phyloP scores from a whole-genome alignment of 2,113 vertebrate genomes.

The Steatornis caripensis region DNA sequence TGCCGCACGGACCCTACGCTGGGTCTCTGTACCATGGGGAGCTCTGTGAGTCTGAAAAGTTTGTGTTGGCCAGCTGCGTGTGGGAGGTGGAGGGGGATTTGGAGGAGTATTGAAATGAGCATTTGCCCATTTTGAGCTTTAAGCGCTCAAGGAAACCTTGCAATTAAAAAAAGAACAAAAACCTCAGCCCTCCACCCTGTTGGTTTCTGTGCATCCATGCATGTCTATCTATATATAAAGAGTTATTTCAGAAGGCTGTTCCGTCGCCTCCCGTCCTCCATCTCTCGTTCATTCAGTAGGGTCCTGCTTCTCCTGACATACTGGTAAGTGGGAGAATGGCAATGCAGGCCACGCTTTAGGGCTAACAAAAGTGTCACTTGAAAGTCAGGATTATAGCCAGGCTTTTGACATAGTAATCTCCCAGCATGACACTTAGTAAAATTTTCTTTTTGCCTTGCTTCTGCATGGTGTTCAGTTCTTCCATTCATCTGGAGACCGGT shows the following conservation, averaged over 20 bases:
- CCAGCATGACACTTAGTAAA: neutral
- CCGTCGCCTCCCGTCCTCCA: neutral
- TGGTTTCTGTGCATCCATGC: neutral
- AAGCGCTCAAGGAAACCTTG: neutral
- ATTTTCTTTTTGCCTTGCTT: neutral
- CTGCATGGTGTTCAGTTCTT: neutral
- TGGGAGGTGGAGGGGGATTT: neutral
- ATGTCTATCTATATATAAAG: neutral
- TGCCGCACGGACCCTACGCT: neutral
- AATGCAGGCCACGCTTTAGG: neutral
- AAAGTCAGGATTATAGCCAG: neutral
- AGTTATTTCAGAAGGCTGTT: neutral
- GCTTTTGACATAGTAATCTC: neutral
- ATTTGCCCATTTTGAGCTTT: neutral
- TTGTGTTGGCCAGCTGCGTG: neutral
- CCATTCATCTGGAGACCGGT: neutral
- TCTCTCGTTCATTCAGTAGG: neutral
- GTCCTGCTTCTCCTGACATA: neutral
- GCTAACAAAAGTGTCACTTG: neutral
- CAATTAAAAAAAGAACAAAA: neutral
- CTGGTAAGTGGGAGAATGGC: neutral
- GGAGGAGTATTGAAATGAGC: neutral
- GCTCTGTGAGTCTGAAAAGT: neutral
- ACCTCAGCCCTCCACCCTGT: neutral
- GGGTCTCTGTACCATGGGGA: neutral